Conservation (phyloP, 2,113 vertebrate genomes). For the Oreocharis arfaki region DNA sequence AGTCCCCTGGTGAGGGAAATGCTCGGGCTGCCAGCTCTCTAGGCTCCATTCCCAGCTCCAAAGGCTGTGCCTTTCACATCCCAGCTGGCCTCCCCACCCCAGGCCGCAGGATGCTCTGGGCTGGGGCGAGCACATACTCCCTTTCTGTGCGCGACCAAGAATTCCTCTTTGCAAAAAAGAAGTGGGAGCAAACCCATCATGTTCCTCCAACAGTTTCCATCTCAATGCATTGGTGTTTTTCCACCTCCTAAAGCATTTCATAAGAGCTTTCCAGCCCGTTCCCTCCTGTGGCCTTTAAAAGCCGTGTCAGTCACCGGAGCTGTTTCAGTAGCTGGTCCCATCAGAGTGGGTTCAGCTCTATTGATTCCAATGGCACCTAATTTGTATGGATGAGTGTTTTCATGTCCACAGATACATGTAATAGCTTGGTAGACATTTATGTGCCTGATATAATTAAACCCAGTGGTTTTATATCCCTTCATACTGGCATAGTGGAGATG, state of each 20-base stretch:
- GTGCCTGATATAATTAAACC: constrained; percentile 35
- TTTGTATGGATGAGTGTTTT: constrained; percentile 11
- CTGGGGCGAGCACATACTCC: neutral
- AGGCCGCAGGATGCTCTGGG: neutral
- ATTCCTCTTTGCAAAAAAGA: neutral
- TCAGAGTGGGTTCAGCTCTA: neutral
- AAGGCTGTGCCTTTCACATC: neutral
- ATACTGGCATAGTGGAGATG: neutral
- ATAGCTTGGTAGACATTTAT: constrained; percentile 22
- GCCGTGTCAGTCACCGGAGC: neutral
- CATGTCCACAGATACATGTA: neutral
- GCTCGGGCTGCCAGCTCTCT: neutral
- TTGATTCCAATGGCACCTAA: neutral
- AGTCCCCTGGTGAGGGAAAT: neutral
- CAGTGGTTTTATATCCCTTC: constrained; percentile 19
- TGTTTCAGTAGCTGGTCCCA: constrained; percentile 18
- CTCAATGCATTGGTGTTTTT: neutral
- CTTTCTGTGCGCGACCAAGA: neutral
- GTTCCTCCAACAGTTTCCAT: neutral
- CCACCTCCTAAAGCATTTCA: neutral
- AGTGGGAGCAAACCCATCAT: neutral
- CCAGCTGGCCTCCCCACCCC: neutral
- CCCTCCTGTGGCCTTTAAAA: neutral
- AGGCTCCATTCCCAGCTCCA: neutral
- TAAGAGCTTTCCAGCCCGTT: neutral